Evolutionary conservation across 2,888 invertebrate genomes (phyloP), one percentile per base, ranked within the genome.

Genomic region (Melolontha melolontha): DNA sequence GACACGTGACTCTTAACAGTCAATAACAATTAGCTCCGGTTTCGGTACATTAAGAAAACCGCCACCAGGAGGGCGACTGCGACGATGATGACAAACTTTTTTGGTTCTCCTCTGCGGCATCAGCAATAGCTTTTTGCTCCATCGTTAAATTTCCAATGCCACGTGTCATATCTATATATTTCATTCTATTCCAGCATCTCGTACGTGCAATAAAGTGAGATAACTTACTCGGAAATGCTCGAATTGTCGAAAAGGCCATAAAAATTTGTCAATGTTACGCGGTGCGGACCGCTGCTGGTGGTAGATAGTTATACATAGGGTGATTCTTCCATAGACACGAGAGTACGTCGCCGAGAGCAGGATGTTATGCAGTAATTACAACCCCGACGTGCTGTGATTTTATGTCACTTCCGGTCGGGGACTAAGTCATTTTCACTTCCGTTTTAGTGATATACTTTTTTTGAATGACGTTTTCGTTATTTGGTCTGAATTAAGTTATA

Each of bases 1-100:
- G 54, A 12, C 44, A 42, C 42, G 44, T 29, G 59, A 17, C 34
- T 29, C 29, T 29, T 59, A 59, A 59, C 44, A 59, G 14, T 12
- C 44, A 47, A 59, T 59, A 59, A 82, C 82, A 82, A 82, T 82
- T 82, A 81, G 82, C 79, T 78, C 82, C 80, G 80, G 82, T 79
- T 79, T 77, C 79, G 81, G 77, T 80, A 81, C 82, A 81, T 82
- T 82, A 82, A 81, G 78, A 77, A 78, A 75, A 73, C 73, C 75
- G 72, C 74, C 64, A 52, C 42, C 14, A 12, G n/a, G 34, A 55
- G 39, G 54, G 54, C 14, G 11, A 14, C 55, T 2, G 5, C 41
- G 44, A 27, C 27, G 39, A 40, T 14, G 39, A 40, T 54, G 54
- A 54, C 40, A n/a, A 17, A 16, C 39, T 11, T 54, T 54, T 54